Percentiles rank a stretch among this genome's conserved stretches.
Evolutionary conservation across 2,888 invertebrate species (phyloP).

Genomic region (Tipula unca): DNA sequence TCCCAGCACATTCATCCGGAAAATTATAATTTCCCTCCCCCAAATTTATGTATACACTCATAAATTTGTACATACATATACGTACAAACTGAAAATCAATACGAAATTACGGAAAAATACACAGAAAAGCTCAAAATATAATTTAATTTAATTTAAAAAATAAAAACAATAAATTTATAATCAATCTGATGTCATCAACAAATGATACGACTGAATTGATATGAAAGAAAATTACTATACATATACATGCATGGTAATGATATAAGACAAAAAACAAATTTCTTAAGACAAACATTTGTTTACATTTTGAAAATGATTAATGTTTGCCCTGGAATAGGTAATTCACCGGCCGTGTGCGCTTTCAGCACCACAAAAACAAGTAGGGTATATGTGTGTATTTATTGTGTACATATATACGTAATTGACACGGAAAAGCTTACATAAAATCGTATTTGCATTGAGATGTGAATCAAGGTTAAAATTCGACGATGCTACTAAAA

Average conservation of each 20-base stretch:
- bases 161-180: not conserved
- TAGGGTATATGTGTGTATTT: no score
- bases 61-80: not conserved
- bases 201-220: not conserved
- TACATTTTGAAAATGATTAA: not conserved
- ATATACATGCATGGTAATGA: not conserved
- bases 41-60: not conserved
- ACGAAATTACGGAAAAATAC: not conserved
- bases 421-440: not conserved
- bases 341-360: not conserved
- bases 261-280: not conserved
- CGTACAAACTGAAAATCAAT: not conserved
- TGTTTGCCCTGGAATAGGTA: not conserved
- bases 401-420: not conserved
- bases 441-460: not conserved
- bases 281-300: no score
- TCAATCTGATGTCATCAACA: conserved; percentile 14
- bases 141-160: not conserved
- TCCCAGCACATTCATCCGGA: not conserved
- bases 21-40: not conserved
- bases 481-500: not conserved
- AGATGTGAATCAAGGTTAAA: not conserved
- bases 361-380: not conserved
- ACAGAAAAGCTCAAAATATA: not conserved
- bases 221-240: not conserved